These are phyloP conservation scores for Plebejus argus DNA, from an alignment of 2,888 invertebrate species.

Conservation along the genomic window DNA sequence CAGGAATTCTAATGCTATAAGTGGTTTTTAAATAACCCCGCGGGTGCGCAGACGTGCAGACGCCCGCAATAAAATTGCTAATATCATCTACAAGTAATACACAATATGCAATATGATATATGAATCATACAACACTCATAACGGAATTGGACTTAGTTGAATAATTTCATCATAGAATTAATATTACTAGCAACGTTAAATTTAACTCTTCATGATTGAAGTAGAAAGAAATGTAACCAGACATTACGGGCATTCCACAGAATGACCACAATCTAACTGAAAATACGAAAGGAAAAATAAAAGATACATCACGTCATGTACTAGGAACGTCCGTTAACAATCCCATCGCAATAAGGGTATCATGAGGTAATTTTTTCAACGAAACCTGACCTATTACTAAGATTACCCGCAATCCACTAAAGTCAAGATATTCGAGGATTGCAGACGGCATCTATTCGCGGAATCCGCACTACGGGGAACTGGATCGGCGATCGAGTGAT, in stretches of 20 bases:
- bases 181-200: neutral
- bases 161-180: neutral
- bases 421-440: constrained; percentile 21
- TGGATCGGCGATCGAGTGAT: constrained; percentile 58
- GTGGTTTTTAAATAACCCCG: constrained; percentile 16
- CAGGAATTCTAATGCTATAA: constrained; percentile 19
- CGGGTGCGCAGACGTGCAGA: constrained; percentile 10
- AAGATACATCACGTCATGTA: neutral
- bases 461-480: constrained; percentile 54
- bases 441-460: constrained; percentile 50
- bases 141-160: neutral
- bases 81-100: constrained; percentile 15
- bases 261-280: neutral
- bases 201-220: neutral
- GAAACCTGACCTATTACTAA: constrained; percentile 19
- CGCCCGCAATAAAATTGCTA: constrained; percentile 21
- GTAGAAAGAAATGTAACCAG: neutral
- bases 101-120: neutral
- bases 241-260: neutral
- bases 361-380: neutral
- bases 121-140: constrained; percentile 1
- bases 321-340: neutral
- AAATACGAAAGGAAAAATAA: neutral
- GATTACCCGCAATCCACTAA: constrained; percentile 17
- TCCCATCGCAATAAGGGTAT: constrained; percentile 4